Base-by-base conservation (phyloP, 2,797 vertebrate genomes). In the Smutsia temminckii region DNA sequence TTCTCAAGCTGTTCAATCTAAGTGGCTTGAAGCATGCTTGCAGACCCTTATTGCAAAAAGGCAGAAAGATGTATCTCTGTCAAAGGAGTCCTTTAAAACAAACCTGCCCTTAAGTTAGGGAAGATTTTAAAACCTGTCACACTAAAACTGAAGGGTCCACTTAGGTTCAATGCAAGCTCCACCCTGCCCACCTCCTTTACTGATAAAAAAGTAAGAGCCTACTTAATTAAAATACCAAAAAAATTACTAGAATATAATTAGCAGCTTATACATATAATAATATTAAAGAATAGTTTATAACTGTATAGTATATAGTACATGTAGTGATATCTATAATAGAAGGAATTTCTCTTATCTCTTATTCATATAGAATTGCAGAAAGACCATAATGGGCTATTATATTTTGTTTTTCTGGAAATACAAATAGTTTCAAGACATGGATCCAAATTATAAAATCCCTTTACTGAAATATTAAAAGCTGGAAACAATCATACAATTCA, bases 91-190 rank as follows among this genome's bases (percentile, higher is more conserved):
- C 55, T 77, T 95, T 86, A 83, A 93, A 94, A 87, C 55, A 92
- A 87, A 84, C 80, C 49, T 89, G 63, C 4, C 12, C 21, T 97
- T 89, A 93, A 83, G 85, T 84, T 61, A 32, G 51, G 88, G 29
- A 21, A 14, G 18, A 74, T 77, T 96, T 91, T 96, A 51, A 94
- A 97, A 91, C 6, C 84, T 94, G 80, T 91, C 91, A 95, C 29
- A 88, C 46, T 96, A 87, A 97, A 98, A 96, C 57, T 85, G 49
- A 96, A 95, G 89, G 27, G 63, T 25, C 61, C 53, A 92, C 75
- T 96, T 97, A 97, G 91, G 86, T 92, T 96, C 87, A 94, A 81
- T 92, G 75, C 88, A 98, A 97, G 95, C 63, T 93, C 55, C 7
- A 86, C 8, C 2, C 55, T 85, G 14, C 17, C 37, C 23, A 63